These are phyloP conservation scores for Megaceryle alcyon DNA, from an alignment of 2,797 vertebrate genomes.

Conservation along the genomic window DNA sequence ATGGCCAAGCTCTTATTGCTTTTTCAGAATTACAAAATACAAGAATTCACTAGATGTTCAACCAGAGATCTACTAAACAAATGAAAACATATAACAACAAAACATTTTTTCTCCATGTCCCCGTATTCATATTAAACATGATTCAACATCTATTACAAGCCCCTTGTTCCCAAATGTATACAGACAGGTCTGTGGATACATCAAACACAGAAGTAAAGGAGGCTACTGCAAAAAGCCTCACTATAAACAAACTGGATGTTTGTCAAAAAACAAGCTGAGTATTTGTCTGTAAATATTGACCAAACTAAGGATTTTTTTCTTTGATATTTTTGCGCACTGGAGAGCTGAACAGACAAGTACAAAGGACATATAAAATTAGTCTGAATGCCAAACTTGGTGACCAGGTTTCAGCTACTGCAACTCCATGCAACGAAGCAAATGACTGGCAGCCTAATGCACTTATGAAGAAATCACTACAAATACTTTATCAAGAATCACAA, in stretches of 20 bases:
- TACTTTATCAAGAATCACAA: background rate
- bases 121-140: background rate
- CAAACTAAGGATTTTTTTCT: background rate
- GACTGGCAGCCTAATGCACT: background rate
- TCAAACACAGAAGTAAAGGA: constrained; percentile 17
- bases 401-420: background rate
- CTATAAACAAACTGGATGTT: constrained; percentile 35
- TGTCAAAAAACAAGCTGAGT: constrained; percentile 49
- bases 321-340: constrained; percentile 38
- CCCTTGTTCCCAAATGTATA: constrained; percentile 7
- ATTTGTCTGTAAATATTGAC: constrained; percentile 65
- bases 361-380: constrained; percentile 25
- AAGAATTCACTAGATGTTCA: background rate
- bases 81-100: background rate
- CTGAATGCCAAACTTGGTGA: background rate
- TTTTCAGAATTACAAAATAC: background rate
- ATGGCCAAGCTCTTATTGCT: background rate
- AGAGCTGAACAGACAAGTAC: constrained; percentile 23
- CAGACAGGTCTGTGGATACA: background rate
- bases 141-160: constrained; percentile 17
- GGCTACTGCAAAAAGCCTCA: background rate
- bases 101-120: background rate
- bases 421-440: background rate
- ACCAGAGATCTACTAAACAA: background rate
- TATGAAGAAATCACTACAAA: background rate